Conservation (phyloP, 2,797 vertebrate genomes). For the Pagetopsis macropterus region DNA sequence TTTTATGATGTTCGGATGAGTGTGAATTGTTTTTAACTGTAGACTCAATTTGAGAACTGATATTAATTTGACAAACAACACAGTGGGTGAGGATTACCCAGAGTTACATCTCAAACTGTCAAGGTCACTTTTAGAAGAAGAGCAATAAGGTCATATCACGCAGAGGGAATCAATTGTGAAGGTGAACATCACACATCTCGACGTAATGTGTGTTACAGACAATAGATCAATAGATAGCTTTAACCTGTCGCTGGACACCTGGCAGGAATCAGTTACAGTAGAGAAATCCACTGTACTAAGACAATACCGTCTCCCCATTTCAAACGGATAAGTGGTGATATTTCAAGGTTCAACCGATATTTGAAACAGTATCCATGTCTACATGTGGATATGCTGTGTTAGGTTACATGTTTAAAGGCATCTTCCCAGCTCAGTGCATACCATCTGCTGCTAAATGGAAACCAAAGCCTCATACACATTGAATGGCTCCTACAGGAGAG, state of each 20-base stretch:
- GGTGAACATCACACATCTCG: not conserved
- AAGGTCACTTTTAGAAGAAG: not conserved
- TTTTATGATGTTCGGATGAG: not conserved
- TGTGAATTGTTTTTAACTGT: not conserved
- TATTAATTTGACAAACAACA: not conserved
- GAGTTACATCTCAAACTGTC: not conserved
- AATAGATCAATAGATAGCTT: conserved; percentile 25
- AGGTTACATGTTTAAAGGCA: conserved; percentile 70
- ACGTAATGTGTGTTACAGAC: not conserved
- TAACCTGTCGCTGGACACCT: conserved; percentile 39
- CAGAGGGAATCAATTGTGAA: not conserved
- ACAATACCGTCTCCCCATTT: conserved; percentile 33
- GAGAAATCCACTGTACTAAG: conserved; percentile 19
- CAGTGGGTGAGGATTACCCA: too few relatives aligned
- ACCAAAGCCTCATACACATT: conserved; percentile 47
- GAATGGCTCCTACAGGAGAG: conserved; percentile 48
- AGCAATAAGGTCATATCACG: not conserved
- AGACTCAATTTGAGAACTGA: not conserved
- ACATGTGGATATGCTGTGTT: conserved; percentile 45
- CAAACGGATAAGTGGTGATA: conserved; percentile 45
- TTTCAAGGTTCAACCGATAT: conserved; percentile 44
- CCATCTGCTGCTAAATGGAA: conserved; percentile 69
- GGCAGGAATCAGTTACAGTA: conserved; percentile 38
- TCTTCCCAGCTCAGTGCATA: conserved; percentile 44
- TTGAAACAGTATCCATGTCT: conserved; percentile 43